These are phyloP conservation scores for Alexandromys fortis DNA, from an alignment of 2,113 vertebrate genomes.

Conservation along the genomic window DNA sequence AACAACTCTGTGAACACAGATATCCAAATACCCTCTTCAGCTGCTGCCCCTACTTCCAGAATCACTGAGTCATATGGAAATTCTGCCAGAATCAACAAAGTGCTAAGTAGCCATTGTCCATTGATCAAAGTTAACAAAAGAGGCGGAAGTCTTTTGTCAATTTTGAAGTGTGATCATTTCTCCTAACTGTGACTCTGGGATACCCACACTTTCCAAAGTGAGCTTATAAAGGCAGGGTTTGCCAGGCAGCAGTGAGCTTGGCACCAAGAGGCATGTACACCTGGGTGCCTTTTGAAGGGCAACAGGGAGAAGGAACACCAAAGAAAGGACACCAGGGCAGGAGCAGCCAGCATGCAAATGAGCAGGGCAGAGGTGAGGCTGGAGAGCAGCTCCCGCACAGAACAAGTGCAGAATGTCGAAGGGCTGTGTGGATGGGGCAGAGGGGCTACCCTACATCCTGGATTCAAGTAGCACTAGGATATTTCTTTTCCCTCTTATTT, in stretches of 20 bases:
- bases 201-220: background rate
- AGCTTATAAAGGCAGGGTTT: background rate
- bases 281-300: too few relatives aligned
- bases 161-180: background rate
- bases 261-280: fast-evolving
- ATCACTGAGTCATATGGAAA: background rate
- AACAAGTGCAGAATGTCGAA: background rate
- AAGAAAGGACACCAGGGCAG: background rate
- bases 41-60: background rate
- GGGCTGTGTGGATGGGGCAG: background rate
- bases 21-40: background rate
- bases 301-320: background rate
- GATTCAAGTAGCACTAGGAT: background rate
- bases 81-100: background rate
- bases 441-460: background rate
- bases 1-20: background rate
- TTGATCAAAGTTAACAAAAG: background rate
- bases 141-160: background rate
- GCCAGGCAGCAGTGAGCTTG: background rate
- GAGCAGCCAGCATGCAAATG: background rate
- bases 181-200: background rate
- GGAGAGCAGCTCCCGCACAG: background rate
- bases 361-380: too few relatives aligned
- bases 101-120: background rate
- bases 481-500: background rate